These are phyloP conservation scores for Mormyrus proboscirostris DNA, from an alignment of 2,797 vertebrate genomes.

Conservation along the genomic window DNA sequence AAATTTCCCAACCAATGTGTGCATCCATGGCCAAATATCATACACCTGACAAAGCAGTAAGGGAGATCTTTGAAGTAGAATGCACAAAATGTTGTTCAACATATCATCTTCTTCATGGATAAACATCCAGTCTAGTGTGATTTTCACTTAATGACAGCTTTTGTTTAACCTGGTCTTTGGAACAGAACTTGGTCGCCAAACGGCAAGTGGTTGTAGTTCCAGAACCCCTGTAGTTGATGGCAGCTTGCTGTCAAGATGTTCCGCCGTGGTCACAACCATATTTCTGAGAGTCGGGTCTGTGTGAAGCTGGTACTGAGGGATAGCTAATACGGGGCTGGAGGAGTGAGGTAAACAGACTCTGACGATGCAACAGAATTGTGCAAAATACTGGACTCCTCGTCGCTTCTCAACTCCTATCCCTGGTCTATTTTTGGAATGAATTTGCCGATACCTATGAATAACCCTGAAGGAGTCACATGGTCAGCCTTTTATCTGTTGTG, in stretches of 20 bases:
- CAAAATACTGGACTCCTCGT: neutral
- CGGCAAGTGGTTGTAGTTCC: neutral
- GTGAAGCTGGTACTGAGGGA: neutral
- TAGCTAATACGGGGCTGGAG: neutral
- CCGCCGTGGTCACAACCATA: neutral
- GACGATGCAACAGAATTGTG: neutral
- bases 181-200: neutral
- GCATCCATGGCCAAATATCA: neutral
- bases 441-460: slow-evolving; percentile 47
- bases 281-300: neutral
- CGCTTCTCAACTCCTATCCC: neutral
- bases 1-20: neutral
- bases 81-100: neutral
- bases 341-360: neutral
- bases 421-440: slow-evolving; percentile 54
- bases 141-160: neutral
- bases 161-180: neutral
- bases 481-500: slow-evolving; percentile 38
- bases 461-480: slow-evolving; percentile 39
- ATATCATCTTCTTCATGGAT: neutral
- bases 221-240: neutral
- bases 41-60: neutral
- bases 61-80: neutral
- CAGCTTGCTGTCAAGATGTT: neutral
- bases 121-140: neutral